Evolutionary conservation across 2,797 vertebrate species (phyloP).

Genomic region (Cichlasoma orientale): DNA sequence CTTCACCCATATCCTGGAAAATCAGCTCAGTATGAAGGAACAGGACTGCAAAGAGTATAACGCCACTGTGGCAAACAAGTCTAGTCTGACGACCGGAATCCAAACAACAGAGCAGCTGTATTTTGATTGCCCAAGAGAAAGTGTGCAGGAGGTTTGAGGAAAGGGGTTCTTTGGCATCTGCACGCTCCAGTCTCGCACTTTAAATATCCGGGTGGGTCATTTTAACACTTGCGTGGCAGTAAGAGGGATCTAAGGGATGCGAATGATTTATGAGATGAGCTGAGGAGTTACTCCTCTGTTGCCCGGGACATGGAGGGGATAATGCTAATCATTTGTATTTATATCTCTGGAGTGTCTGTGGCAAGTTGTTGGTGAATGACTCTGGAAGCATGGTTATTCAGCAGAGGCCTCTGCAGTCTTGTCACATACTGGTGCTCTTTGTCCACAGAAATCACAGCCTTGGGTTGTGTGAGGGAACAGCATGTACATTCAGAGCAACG

Average conservation of each 20-base stretch:
- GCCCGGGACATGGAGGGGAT: slow-evolving; percentile 49
- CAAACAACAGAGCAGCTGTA: slow-evolving; percentile 40
- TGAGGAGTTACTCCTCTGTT: slow-evolving; percentile 54
- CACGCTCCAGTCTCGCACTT: slow-evolving; percentile 48
- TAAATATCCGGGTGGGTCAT: slow-evolving; percentile 64
- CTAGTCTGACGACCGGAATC: slow-evolving; percentile 28
- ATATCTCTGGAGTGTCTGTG: slow-evolving; percentile 73
- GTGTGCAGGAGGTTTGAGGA: slow-evolving; percentile 18
- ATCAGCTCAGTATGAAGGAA: slow-evolving; percentile 12
- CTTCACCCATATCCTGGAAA: slow-evolving; percentile 68
- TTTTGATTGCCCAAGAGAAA: slow-evolving; percentile 26
- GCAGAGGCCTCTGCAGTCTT: slow-evolving; percentile 69
- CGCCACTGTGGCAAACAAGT: slow-evolving; percentile 46
- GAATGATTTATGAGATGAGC: slow-evolving; percentile 53
- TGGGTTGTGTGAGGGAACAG: slow-evolving; percentile 57
- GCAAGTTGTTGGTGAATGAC: slow-evolving; percentile 75
- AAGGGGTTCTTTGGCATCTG: slow-evolving; percentile 36
- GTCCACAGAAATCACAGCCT: slow-evolving; percentile 63
- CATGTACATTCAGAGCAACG: slow-evolving; percentile 38
- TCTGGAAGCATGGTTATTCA: slow-evolving; percentile 58
- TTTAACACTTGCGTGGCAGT: slow-evolving; percentile 60
- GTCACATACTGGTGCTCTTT: slow-evolving; percentile 77
- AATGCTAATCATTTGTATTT: slow-evolving; percentile 77
- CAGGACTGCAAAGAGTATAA: slow-evolving; percentile 15
- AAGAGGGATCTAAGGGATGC: slow-evolving; percentile 63